These are phyloP conservation scores for Mesorhabditis spiculigera DNA, from an alignment of 2,888 invertebrate genomes.

Conservation along the genomic window DNA sequence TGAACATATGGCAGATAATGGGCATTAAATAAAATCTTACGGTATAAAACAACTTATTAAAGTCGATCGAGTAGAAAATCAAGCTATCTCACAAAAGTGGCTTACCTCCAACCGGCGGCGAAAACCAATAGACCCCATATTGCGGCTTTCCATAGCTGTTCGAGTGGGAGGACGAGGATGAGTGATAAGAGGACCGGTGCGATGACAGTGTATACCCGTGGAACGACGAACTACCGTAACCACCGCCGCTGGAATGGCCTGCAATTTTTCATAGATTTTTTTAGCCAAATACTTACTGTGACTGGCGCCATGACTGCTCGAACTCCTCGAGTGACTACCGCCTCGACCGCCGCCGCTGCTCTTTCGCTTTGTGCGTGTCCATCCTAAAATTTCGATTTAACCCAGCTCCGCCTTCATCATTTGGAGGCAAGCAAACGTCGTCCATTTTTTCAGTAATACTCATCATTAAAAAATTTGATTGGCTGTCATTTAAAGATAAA, in stretches of 20 bases:
- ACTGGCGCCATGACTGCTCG: neutral
- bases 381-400: neutral
- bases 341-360: neutral
- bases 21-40: too few species aligned
- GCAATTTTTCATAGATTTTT: too few species aligned
- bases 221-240: neutral
- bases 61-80: neutral
- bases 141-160: too few species aligned
- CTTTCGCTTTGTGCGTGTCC: neutral
- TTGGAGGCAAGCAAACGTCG: too few species aligned
- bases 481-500: too few species aligned
- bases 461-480: too few species aligned
- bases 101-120: neutral
- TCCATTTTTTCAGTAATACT: too few species aligned
- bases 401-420: neutral
- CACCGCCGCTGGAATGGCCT: too few species aligned
- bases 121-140: neutral
- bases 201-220: neutral
- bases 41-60: too few species aligned
- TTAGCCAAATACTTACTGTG: too few species aligned
- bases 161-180: neutral
- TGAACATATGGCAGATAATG: too few species aligned
- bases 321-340: conserved; percentile 4
- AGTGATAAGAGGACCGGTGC: neutral
- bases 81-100: neutral